Conservation (phyloP, 1,140 invertebrate species). For the Matsumurasca onukii region DNA sequence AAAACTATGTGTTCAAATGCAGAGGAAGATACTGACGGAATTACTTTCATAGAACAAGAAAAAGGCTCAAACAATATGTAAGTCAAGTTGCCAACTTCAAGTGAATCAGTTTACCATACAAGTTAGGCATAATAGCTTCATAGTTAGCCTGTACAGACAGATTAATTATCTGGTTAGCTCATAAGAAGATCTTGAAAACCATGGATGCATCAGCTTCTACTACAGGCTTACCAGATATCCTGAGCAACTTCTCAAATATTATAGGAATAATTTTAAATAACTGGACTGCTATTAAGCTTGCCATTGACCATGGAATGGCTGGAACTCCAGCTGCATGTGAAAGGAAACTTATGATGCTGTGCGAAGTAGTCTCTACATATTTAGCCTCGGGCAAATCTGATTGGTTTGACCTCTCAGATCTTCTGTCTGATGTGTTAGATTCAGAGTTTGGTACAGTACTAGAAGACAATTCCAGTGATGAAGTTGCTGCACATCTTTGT, state of each 20-base stretch:
- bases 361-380: slow-evolving; percentile 58
- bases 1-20: too few species aligned
- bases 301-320: slow-evolving; percentile 65
- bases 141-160: too few species aligned
- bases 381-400: slow-evolving; percentile 52
- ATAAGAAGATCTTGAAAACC: too few species aligned
- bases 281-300: slow-evolving; percentile 62
- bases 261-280: slow-evolving; percentile 63
- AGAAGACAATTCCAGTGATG: slow-evolving; percentile 56
- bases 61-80: too few species aligned
- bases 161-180: too few species aligned
- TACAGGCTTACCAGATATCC: too few species aligned
- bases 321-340: slow-evolving; percentile 46
- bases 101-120: too few species aligned
- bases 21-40: too few species aligned
- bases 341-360: neutral
- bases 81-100: too few species aligned
- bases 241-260: slow-evolving; percentile 67
- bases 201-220: too few species aligned
- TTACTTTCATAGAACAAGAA: too few species aligned
- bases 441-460: slow-evolving; percentile 64
- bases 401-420: slow-evolving; percentile 56
- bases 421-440: slow-evolving; percentile 63
- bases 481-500: slow-evolving; percentile 23
- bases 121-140: too few species aligned